A percentile compares a stretch with the other conserved stretches of the same genome.
Evolutionary conservation across 1,140 invertebrate species (phyloP).

Genomic region (Drosophila melanica): DNA sequence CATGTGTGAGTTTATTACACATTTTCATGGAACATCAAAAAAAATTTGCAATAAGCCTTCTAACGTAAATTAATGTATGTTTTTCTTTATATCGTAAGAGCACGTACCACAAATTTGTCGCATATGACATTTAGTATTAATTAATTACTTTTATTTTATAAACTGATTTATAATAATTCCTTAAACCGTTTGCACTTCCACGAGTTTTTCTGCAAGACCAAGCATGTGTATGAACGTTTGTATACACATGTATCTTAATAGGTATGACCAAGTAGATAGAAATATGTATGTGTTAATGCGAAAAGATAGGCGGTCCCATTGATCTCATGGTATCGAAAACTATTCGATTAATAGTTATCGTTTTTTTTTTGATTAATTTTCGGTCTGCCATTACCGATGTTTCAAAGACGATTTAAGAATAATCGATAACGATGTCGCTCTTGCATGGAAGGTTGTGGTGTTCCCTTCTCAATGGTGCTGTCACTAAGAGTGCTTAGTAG

Average conservation of each 20-base stretch:
- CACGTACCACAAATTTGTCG: not conserved
- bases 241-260: slow-evolving; percentile 1
- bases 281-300: not conserved
- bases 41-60: not conserved
- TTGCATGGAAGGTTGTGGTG: too few relatives aligned
- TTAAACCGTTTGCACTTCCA: not conserved
- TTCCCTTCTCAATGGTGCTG: too few relatives aligned
- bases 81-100: not conserved
- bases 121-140: not conserved
- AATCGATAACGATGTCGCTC: too few relatives aligned
- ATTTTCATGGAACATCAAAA: not conserved
- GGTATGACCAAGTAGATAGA: not conserved
- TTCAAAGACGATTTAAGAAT: too few relatives aligned
- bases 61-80: not conserved
- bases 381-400: too few relatives aligned
- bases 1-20: too few relatives aligned
- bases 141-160: not conserved
- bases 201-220: not conserved
- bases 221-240: not conserved
- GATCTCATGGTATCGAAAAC: slow-evolving; percentile 4
- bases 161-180: not conserved
- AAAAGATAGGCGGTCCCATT: not conserved
- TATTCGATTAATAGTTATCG: not conserved
- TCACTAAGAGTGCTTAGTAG: too few relatives aligned
- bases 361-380: too few relatives aligned